Conservation (phyloP, 1,140 invertebrate species). For the Drosophila lacteicornis region DNA sequence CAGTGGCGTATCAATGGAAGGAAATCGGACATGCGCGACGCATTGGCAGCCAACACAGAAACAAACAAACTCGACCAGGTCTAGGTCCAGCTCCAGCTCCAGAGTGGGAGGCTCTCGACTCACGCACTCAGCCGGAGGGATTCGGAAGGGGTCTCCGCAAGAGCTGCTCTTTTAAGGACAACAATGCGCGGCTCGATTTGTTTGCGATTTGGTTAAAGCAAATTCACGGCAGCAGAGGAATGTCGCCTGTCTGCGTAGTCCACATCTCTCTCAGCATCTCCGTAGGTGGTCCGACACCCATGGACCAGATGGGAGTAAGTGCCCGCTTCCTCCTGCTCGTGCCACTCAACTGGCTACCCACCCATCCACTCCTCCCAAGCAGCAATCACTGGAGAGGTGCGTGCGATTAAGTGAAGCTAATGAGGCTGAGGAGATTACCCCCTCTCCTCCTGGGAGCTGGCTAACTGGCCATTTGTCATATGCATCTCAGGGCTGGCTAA, state of each 20-base stretch:
- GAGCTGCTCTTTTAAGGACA: conserved; percentile 57
- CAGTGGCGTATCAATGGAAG: conserved; percentile 67
- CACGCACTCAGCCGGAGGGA: conserved; percentile 45
- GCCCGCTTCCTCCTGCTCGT: conserved; percentile 4
- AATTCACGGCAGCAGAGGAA: conserved; percentile 59
- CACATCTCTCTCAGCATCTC: conserved; percentile 32
- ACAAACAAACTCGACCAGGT: conserved; percentile 28
- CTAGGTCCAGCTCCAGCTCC: conserved; percentile 14
- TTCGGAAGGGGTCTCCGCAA: neutral
- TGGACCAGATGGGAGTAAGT: neutral
- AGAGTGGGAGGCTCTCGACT: conserved; percentile 61
- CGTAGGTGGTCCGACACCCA: conserved; percentile 57
- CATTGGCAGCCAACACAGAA: conserved; percentile 72
- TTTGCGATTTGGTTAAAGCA: conserved; percentile 73
- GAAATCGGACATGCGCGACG: conserved; percentile 75
- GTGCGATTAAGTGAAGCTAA: conserved; percentile 48
- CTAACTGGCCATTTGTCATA: conserved; percentile 59
- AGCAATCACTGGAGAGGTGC: conserved; percentile 27
- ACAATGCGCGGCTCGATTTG: conserved; percentile 73
- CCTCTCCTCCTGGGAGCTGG: neutral
- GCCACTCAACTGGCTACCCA: conserved; percentile 5
- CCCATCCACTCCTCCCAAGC: neutral
- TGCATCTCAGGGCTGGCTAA: conserved; percentile 37
- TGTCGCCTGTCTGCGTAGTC: conserved; percentile 20
- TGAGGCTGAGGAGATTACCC: conserved; percentile 5